Base-by-base conservation (phyloP, 2,113 vertebrate genomes). In the Scophthalmus maximus region DNA sequence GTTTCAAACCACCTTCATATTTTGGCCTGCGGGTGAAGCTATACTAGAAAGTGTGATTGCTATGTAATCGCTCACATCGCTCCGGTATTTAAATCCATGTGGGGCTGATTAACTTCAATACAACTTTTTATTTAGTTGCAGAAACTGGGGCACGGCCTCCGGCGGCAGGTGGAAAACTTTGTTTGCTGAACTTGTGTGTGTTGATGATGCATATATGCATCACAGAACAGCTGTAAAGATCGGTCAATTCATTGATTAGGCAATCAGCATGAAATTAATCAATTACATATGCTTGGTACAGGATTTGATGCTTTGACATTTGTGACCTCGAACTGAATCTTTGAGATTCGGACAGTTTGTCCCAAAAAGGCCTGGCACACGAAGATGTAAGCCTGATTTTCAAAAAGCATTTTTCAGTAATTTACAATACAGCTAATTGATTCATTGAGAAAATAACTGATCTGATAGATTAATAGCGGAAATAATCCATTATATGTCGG, bases 1-100 rank as follows among this genome's bases (percentile, higher is more conserved):
- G 29, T 42, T 10, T 20, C 56, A 70, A 59, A 55, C 46, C 66
- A 22, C 57, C 9, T 38, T 18, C 23, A 51, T 36, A 11, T n/a
- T 34, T 26, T 34, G 60, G 22, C 58, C 68, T 56, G 22, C 47
- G 64, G 46, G n/a, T n/a, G n/a, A n/a, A n/a, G n/a, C 44, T 68
- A 9, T 58, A 61, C 65, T 12, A 29, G 66, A 59, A 74, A 82
- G 51, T 57, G 58, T 61, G 64, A 30, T 58, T 62, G 66, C 66
- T 73, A 76, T 79, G 67, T 64, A 72, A 76, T 79, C 47, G 36
- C 73, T 61, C 22, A 26, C 47, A 40, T 38, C 38, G 8, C 18
- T 7, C 30, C 5, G 18, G 51, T 40, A 30, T 36, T 49, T 61
- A 47, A 76, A 73, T 73, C 56, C 50, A 74, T 61, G 61, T 51